A percentile compares a stretch with the other conserved stretches of the same genome.
Conservation (phyloP, 2,888 invertebrate genomes). For the Slavum lentiscoides region DNA sequence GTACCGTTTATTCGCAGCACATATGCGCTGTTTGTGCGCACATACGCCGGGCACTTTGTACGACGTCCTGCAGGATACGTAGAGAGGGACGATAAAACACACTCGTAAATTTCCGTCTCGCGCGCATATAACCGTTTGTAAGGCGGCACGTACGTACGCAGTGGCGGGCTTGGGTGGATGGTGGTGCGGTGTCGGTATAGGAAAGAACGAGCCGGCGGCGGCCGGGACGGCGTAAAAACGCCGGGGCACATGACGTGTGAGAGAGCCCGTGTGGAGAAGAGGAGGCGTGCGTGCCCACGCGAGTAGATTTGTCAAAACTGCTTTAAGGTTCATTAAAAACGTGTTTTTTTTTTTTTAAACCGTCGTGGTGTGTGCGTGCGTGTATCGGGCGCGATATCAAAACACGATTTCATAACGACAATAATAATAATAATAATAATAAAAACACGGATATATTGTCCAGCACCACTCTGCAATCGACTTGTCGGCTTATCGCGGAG, state of each 20-base stretch:
- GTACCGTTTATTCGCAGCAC: background rate
- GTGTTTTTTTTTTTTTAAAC: conserved; percentile 36
- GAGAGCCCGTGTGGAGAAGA: too few species aligned
- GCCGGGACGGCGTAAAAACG: conserved; percentile 27
- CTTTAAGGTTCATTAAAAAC: conserved; percentile 51
- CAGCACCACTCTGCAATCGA: conserved; percentile 36
- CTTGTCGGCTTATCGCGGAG: conserved; percentile 51
- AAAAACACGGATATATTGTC: conserved; percentile 36
- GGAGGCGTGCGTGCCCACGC: conserved; percentile 38
- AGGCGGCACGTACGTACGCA: conserved; percentile 25
- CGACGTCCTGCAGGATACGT: too few species aligned
- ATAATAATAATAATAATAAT: background rate
- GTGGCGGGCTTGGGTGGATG: conserved; percentile 20
- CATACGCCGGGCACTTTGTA: conserved; percentile 1
- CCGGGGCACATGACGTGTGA: too few species aligned
- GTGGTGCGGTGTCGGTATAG: background rate
- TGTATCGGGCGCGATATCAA: conserved; percentile 34
- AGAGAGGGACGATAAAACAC: conserved; percentile 1
- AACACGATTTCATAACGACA: conserved; percentile 44
- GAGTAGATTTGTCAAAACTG: conserved; percentile 51
- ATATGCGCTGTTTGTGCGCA: background rate
- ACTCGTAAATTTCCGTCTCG: conserved; percentile 45
- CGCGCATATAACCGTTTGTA: conserved; percentile 36
- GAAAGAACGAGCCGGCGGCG: too few species aligned
- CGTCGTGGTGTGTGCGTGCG: conserved; percentile 30